Conservation (phyloP, 2,113 vertebrate genomes). For the Anoura caudifer region DNA sequence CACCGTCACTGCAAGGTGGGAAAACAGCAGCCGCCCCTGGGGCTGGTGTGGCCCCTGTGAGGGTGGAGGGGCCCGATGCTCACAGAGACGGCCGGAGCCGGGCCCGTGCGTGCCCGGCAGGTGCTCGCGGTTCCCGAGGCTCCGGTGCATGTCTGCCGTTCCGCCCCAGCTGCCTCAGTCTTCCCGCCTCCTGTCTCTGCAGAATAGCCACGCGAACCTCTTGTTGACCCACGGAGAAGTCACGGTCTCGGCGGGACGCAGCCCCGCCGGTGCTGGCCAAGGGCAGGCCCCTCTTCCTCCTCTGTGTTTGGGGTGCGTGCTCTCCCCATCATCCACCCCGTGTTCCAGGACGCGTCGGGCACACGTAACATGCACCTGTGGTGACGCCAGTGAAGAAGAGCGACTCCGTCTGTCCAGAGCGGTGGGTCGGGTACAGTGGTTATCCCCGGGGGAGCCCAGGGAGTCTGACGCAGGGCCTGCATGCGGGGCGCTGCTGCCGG, state of each 20-base stretch:
- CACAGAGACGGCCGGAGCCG: not conserved
- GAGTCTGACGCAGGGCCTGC: too few species aligned
- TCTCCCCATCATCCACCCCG: too few species aligned
- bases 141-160: not conserved
- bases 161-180: fast-evolving
- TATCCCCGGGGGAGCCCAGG: not conserved
- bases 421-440: not conserved
- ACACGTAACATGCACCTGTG: not conserved
- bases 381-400: not conserved
- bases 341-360: not conserved
- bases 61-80: fast-evolving
- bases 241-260: not conserved
- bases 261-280: too few species aligned
- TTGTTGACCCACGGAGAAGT: not conserved
- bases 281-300: fast-evolving
- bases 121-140: fast-evolving
- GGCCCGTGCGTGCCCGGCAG: fast-evolving
- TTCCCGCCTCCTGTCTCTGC: fast-evolving
- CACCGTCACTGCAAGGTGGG: fast-evolving
- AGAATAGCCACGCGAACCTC: fast-evolving
- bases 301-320: too few species aligned
- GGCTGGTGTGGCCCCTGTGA: fast-evolving
- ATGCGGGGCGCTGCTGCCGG: not conserved
- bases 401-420: not conserved
- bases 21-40: fast-evolving